phyloP scores from a whole-genome alignment of 2,888 invertebrate species.

The Beris morrisii region DNA sequence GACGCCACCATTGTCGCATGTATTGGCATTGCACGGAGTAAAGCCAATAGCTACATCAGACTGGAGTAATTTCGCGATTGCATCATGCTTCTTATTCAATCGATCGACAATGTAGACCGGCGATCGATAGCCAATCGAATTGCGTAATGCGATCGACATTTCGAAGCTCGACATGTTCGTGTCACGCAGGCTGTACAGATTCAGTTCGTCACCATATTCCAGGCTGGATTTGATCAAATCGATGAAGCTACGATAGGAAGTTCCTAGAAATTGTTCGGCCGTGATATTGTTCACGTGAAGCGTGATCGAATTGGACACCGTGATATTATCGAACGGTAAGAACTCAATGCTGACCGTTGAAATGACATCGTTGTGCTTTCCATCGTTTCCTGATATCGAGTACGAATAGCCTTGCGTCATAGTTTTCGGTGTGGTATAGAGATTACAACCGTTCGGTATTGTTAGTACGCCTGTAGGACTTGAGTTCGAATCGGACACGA shows the following conservation, averaged over 20 bases:
- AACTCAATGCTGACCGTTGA: conserved; percentile 86
- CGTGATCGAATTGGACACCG: conserved; percentile 81
- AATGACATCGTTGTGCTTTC: conserved; percentile 81
- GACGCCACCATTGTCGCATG: conserved; percentile 77
- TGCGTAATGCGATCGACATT: conserved; percentile 69
- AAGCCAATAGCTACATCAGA: conserved; percentile 68
- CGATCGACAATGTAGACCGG: conserved; percentile 67
- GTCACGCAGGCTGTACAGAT: conserved; percentile 75
- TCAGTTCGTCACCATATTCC: conserved; percentile 65
- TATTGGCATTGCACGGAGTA: conserved; percentile 71
- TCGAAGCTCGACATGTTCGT: conserved; percentile 61
- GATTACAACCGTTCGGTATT: conserved; percentile 77
- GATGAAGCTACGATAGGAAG: conserved; percentile 73
- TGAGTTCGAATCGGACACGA: conserved; percentile 65
- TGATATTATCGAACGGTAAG: conserved; percentile 75
- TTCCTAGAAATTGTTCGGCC: conserved; percentile 73
- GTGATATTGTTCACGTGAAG: conserved; percentile 73
- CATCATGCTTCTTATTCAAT: conserved; percentile 66
- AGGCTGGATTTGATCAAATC: conserved; percentile 71
- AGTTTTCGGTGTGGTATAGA: conserved; percentile 73
- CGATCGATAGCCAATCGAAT: conserved; percentile 62
- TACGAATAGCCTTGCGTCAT: conserved; percentile 75
- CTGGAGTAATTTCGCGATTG: conserved; percentile 66
- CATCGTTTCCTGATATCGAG: conserved; percentile 86
- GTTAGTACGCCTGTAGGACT: conserved; percentile 62